Evolutionary conservation across 2,888 invertebrate species (phyloP).

Genomic region (Phasia obesa): DNA sequence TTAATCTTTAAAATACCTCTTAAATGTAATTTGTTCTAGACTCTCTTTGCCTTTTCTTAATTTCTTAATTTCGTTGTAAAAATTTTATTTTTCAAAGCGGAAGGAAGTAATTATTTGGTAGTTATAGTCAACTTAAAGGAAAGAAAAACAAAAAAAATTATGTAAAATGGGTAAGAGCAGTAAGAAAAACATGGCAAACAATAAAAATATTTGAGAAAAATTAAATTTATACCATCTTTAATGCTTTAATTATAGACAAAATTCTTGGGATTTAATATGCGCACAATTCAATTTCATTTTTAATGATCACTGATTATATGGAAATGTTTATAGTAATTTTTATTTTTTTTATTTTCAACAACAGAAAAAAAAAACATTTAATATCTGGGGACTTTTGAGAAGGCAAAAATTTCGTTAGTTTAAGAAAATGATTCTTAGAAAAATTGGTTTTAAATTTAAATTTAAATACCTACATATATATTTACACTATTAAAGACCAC

Average conservation of each 20-base stretch:
- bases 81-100: slow-evolving; percentile 16
- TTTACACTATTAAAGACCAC: too few species aligned
- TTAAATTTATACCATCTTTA: neutral
- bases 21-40: too few species aligned
- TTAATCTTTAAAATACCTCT: too few species aligned
- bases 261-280: slow-evolving; percentile 29
- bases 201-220: slow-evolving; percentile 12
- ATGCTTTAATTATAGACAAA: slow-evolving; percentile 27
- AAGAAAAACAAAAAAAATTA: slow-evolving; percentile 5
- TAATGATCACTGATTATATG: slow-evolving; percentile 17
- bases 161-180: neutral
- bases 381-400: slow-evolving; percentile 28
- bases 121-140: slow-evolving; percentile 39
- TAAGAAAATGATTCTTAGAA: slow-evolving; percentile 26
- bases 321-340: slow-evolving; percentile 28
- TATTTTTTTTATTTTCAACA: neutral
- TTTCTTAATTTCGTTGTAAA: too few species aligned
- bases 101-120: slow-evolving; percentile 68
- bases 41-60: too few species aligned
- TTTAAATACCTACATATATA: too few species aligned
- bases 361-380: neutral
- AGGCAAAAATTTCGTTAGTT: slow-evolving; percentile 11
- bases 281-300: slow-evolving; percentile 21
- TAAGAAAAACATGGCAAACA: neutral
- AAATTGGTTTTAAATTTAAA: neutral